These are phyloP conservation scores for Venturia canescens DNA, from an alignment of 1,140 invertebrate genomes.

Conservation along the genomic window DNA sequence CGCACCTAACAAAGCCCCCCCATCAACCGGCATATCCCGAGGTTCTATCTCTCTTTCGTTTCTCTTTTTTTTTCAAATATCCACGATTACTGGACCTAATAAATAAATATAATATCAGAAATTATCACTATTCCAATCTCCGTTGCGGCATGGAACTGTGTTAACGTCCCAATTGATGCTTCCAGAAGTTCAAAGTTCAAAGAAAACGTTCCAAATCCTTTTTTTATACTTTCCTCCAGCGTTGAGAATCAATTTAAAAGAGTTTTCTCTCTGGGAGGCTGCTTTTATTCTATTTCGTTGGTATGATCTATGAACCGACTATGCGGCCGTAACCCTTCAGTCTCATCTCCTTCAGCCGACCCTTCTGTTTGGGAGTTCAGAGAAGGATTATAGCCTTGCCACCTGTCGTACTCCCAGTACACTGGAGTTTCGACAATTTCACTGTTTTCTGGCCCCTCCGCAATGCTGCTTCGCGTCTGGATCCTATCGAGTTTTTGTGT, in stretches of 20 bases:
- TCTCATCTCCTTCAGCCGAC: not conserved
- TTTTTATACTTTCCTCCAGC: no score
- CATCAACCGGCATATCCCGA: not conserved
- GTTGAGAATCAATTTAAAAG: no score
- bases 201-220: no score
- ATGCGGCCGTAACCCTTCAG: not conserved
- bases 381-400: slow-evolving; percentile 50
- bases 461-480: not conserved
- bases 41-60: no score
- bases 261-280: no score
- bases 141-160: no score
- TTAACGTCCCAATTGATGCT: no score
- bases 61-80: not conserved
- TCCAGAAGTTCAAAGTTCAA: no score
- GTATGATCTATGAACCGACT: not conserved
- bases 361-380: slow-evolving; percentile 43
- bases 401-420: slow-evolving; percentile 47
- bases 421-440: slow-evolving; percentile 25
- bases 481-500: slow-evolving; percentile 4
- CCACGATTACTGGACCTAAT: no score
- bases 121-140: no score
- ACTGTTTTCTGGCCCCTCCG: slow-evolving; percentile 11
- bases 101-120: no score
- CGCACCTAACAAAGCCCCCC: slow-evolving; percentile 24
- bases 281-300: not conserved